A percentile compares a stretch with the other conserved stretches of the same genome.
phyloP scores from a whole-genome alignment of 2,113 vertebrate genomes.

The Suncus etruscus region DNA sequence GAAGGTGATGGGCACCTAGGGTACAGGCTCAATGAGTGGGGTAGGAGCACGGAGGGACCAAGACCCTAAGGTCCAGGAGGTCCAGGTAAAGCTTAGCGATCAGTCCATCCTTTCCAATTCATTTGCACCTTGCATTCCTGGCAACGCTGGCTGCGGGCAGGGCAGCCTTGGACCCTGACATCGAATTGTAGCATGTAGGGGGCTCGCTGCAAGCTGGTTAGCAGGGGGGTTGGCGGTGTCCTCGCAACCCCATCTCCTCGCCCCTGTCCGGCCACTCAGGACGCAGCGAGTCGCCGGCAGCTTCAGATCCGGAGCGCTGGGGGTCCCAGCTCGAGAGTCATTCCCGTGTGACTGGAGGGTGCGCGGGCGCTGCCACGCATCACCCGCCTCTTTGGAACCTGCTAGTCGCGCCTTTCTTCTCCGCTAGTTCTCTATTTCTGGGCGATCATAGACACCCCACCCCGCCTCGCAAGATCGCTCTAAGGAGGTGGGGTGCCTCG shows the following conservation, averaged over 20 bases:
- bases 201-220: too few species aligned
- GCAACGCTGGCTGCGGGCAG: too few species aligned
- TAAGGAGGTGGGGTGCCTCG: constrained; percentile 76
- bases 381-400: constrained; percentile 87
- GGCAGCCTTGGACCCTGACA: too few species aligned
- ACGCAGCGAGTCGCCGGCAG: constrained; percentile 90
- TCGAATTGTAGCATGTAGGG: too few species aligned
- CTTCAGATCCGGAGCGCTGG: constrained; percentile 85
- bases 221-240: too few species aligned
- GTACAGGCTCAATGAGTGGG: too few species aligned
- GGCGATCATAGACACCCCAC: not conserved
- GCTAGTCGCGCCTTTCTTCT: constrained; percentile 82
- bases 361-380: constrained; percentile 90
- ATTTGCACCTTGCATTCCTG: too few species aligned
- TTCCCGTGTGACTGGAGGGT: constrained; percentile 88
- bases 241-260: constrained; percentile 54
- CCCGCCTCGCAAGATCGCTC: constrained; percentile 27
- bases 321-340: constrained; percentile 88
- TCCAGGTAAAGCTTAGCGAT: too few species aligned
- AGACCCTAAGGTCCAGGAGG: too few species aligned
- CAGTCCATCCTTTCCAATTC: too few species aligned
- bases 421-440: constrained; percentile 43
- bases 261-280: constrained; percentile 82
- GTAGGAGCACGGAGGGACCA: too few species aligned
- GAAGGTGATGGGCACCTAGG: too few species aligned